Conservation (phyloP, 2,113 vertebrate genomes). For the Sorex araneus region DNA sequence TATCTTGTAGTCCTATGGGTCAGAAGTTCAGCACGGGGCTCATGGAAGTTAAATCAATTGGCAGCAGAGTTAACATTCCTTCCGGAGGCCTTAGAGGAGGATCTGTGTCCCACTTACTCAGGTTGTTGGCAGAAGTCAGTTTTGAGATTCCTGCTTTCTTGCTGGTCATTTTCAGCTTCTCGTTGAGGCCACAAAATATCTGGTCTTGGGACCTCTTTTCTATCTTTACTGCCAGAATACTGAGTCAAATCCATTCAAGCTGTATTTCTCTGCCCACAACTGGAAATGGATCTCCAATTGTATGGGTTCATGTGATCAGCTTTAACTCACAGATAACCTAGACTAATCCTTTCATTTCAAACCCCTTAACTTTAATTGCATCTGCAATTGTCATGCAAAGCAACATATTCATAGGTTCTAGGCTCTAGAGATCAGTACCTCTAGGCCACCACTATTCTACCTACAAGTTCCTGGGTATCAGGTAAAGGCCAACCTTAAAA, state of each 20-base stretch:
- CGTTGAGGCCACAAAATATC: conserved; percentile 8
- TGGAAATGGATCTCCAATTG: conserved; percentile 48
- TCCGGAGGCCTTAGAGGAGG: conserved; percentile 34
- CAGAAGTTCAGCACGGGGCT: conserved; percentile 47
- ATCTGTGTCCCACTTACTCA: conserved; percentile 46
- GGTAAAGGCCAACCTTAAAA: not conserved
- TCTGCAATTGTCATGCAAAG: not conserved
- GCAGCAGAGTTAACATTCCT: conserved; percentile 19
- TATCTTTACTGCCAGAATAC: conserved; percentile 45
- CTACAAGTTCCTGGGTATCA: conserved; percentile 28
- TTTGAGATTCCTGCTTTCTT: conserved; percentile 49
- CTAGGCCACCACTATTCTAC: conserved; percentile 40
- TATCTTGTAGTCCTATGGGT: conserved; percentile 33
- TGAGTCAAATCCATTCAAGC: conserved; percentile 16
- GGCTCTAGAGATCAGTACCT: not conserved
- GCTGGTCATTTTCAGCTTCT: not conserved
- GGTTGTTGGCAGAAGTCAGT: conserved; percentile 49
- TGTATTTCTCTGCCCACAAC: not conserved
- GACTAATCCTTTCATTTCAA: conserved; percentile 35
- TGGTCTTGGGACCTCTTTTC: conserved; percentile 27
- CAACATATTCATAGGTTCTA: no score
- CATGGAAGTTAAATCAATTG: conserved; percentile 29
- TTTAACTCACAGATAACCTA: conserved; percentile 21
- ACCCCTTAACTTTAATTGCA: conserved; percentile 37
- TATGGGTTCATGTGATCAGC: conserved; percentile 34